Base-by-base conservation (phyloP, 2,888 invertebrate genomes). In the Dexiosoma caninum region DNA sequence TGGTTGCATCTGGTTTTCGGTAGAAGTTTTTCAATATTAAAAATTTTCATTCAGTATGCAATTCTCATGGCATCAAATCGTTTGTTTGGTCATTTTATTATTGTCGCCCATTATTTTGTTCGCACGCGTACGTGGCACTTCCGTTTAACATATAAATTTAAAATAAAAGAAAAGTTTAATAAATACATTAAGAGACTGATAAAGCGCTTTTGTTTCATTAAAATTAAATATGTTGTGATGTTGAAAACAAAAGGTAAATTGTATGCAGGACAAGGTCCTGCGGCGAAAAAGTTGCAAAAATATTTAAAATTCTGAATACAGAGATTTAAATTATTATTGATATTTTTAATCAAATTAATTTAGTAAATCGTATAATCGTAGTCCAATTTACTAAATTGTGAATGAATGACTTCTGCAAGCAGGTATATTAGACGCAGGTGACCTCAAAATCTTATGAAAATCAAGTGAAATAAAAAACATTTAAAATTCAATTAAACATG, bases 1-100 rank as follows among this genome's bases (percentile, higher is more conserved):
- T 81, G 81, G 81, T 81, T 77, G 72, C 77, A 77, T 81, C 81
- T 77, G 77, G 77, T 81, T 81, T 74, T 51, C 27, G 77, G 72
- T 77, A 81, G 81, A 74, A 74, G 69, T 69, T 51, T 67, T 64
- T 67, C 67, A 40, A 55, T 69, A 60, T 57, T 59, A 44, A 64
- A 71, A 69, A 59, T 74, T 49, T 77, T 62, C 77, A 81, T 81
- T 81, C 77, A 81, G 81, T 81, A 35, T 72, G 46, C 77, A 74
- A 59, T 77, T 77, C 77, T 74, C 81, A 81, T 81, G 81, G 81
- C 81, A 81, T 77, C 69, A 59, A 77, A 81, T 37, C 81, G 81
- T 51, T 62, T 64, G 27, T 69, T 81, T 69, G 51, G 57, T 57
- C 81, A 81, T 66, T 77, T 81, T 40, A 35, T 74, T 55, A 49